Base-by-base conservation (phyloP, 2,797 vertebrate genomes). In the Argentina silus region DNA sequence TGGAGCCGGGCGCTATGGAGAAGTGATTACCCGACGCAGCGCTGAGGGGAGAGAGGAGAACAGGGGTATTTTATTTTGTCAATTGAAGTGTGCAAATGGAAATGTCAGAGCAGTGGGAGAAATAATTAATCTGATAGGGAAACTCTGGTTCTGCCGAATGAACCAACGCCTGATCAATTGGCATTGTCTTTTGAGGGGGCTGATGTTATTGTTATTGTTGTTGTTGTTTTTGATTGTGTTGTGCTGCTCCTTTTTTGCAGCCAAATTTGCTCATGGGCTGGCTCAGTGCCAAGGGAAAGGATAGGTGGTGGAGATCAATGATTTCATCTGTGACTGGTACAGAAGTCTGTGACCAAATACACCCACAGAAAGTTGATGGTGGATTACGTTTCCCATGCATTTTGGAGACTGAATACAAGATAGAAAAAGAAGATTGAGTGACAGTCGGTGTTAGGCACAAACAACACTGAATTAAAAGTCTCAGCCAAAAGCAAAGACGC, bases 51-150 rank as follows among this genome's bases (percentile, higher is more conserved):
- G 88, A 85, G 86, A 92, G 85, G 72, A 42, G 70, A 88, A 87
- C 83, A 77, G 63, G 78, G 85, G 76, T 91, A 90, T 93, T 94
- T 94, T 91, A 93, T 92, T 93, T 92, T 91, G 89, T 92, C 94
- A 93, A 90, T 90, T 92, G 91, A 90, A 91, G 86, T 91, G 90
- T 90, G 89, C 91, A 93, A 94, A 95, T 93, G 91, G 91, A 94
- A 93, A 95, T 91, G 91, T 92, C 92, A 92, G 84, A 88, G 87
- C 78, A 65, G 84, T 82, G 36, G 72, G 88, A 86, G 91, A 92
- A 93, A 89, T 90, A 93, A 93, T 92, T 91, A 93, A 93, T 91
- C 86, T 92, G 91, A 93, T 91, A 79, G 87, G 87, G 78, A 86
- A 83, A 87, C 87, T 76, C 86, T 89, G 87, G 88, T 82, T 81